phyloP scores from a whole-genome alignment of 2,888 invertebrate genomes.

The Anaspis maculata region DNA sequence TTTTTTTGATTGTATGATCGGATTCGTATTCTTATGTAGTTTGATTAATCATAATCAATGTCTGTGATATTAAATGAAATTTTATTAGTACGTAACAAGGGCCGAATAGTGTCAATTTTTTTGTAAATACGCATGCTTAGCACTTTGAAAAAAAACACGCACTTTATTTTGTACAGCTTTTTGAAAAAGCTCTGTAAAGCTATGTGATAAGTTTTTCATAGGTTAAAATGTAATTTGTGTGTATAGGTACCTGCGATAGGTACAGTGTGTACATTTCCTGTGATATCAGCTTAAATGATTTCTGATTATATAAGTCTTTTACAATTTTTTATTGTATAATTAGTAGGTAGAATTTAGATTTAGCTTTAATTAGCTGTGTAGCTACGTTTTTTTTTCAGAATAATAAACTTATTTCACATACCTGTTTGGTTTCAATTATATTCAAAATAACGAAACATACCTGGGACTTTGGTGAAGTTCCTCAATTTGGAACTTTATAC shows the following conservation, averaged over 20 bases:
- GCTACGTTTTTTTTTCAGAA: too few species aligned
- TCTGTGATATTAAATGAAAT: conserved; percentile 14
- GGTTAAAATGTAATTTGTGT: conserved; percentile 20
- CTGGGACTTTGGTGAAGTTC: too few species aligned
- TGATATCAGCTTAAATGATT: conserved; percentile 40
- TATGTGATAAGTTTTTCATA: conserved; percentile 33
- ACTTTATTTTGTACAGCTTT: conserved; percentile 5
- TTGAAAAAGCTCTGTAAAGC: conserved; percentile 34
- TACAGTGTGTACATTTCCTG: too few species aligned
- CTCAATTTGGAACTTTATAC: too few species aligned
- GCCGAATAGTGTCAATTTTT: conserved; percentile 43
- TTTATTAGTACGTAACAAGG: conserved; percentile 26
- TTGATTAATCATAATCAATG: background rate
- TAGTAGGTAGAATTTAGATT: conserved; percentile 2
- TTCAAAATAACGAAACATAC: too few species aligned
- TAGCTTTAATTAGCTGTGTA: background rate
- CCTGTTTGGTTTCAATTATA: too few species aligned
- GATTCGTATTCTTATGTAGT: conserved; percentile 1
- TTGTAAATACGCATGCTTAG: conserved; percentile 27
- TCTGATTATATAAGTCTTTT: conserved; percentile 12
- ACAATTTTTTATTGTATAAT: conserved; percentile 7
- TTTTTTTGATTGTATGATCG: conserved; percentile 3
- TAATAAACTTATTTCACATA: background rate
- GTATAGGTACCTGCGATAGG: too few species aligned
- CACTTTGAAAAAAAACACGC: conserved; percentile 2